These are phyloP conservation scores for Oscheius sp. DNA, from an alignment of 2,888 invertebrate species.

Conservation along the genomic window DNA sequence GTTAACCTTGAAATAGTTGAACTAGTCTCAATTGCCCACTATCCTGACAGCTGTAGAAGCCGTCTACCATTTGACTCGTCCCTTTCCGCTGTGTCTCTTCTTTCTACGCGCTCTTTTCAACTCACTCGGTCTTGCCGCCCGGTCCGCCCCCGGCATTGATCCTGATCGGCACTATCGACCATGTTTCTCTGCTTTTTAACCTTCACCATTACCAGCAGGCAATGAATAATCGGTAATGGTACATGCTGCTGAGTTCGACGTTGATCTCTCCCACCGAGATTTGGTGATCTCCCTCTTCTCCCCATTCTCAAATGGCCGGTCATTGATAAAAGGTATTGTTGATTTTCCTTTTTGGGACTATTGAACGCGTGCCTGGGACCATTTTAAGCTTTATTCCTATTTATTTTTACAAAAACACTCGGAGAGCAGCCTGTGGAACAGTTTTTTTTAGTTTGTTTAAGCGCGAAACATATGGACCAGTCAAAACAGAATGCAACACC, in stretches of 20 bases:
- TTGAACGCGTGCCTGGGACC: not conserved
- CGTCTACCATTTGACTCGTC: slow-evolving; percentile 29
- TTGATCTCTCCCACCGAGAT: slow-evolving; percentile 45
- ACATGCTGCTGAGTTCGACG: slow-evolving; percentile 53
- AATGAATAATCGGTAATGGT: slow-evolving; percentile 22
- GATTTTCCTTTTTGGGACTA: not conserved
- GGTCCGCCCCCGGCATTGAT: slow-evolving; percentile 32
- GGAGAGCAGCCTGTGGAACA: not conserved
- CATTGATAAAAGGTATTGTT: slow-evolving; percentile 34
- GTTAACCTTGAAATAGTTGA: too few species aligned
- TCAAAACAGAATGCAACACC: not conserved
- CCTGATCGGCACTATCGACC: slow-evolving; percentile 31
- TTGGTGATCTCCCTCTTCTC: slow-evolving; percentile 49
- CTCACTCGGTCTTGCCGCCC: slow-evolving; percentile 14
- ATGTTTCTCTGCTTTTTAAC: slow-evolving; percentile 23
- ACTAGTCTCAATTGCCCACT: too few species aligned
- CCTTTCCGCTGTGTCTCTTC: slow-evolving; percentile 9
- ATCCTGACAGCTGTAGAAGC: slow-evolving; percentile 23
- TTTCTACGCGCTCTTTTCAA: not conserved
- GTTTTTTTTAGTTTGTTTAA: not conserved
- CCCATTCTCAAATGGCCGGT: slow-evolving; percentile 28
- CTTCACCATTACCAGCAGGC: slow-evolving; percentile 7
- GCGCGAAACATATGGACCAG: not conserved
- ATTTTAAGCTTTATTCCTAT: not conserved
- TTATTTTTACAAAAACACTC: not conserved